Conservation (phyloP, 2,888 invertebrate genomes). For the Bombylius discolor region DNA sequence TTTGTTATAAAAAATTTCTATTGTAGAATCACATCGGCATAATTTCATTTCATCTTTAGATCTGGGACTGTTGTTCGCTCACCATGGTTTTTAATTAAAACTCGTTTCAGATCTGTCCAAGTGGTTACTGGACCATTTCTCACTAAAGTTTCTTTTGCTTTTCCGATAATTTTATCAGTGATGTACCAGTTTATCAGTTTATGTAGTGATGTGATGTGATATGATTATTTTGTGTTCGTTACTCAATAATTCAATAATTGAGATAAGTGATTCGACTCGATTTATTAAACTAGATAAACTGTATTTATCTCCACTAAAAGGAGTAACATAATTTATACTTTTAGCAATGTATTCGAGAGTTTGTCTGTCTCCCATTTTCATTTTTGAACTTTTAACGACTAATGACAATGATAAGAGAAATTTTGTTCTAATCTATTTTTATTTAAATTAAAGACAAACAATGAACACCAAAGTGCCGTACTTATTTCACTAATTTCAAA, state of each 20-base stretch:
- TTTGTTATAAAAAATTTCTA: no score
- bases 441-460: no score
- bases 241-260: not conserved
- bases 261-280: not conserved
- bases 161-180: slow-evolving; percentile 2
- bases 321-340: no score
- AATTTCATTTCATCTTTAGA: slow-evolving; percentile 3
- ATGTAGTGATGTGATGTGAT: no score
- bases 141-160: not conserved
- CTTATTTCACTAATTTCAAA: no score
- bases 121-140: slow-evolving; percentile 1
- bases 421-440: no score
- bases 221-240: not conserved
- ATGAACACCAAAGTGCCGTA: no score
- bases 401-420: no score
- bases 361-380: no score
- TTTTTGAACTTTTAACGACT: no score
- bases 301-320: slow-evolving; percentile 1
- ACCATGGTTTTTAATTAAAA: slow-evolving; percentile 2
- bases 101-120: not conserved
- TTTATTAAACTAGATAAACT: slow-evolving; percentile 1
- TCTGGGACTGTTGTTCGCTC: not conserved
- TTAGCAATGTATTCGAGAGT: no score
- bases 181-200: no score
- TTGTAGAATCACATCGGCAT: not conserved